A percentile compares a stretch with the other conserved stretches of the same genome.
Conservation (phyloP, 1,140 invertebrate genomes). For the Drosophila ficusphila region DNA sequence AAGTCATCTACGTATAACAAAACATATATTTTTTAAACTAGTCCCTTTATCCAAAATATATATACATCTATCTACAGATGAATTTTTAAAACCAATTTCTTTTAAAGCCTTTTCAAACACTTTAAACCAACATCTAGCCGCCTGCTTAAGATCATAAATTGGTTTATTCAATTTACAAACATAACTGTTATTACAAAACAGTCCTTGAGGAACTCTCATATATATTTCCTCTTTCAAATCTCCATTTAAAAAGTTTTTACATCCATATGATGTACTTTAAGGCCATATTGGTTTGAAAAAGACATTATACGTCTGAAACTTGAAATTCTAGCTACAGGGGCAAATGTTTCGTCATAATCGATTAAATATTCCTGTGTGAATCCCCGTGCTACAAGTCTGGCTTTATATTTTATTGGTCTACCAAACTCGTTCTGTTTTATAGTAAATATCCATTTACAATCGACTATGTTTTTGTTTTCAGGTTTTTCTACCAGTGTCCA, state of each 20-base stretch:
- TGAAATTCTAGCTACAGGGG: too few species aligned
- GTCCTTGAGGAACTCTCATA: too few species aligned
- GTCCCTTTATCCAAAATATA: not conserved
- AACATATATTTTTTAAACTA: not conserved
- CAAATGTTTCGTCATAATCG: too few species aligned
- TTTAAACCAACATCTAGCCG: too few species aligned
- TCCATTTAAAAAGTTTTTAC: not conserved
- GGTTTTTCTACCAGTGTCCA: slow-evolving; percentile 1
- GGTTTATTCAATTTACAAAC: not conserved
- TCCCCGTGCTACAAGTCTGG: not conserved
- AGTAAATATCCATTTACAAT: not conserved
- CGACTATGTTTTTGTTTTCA: not conserved
- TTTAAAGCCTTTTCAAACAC: not conserved
- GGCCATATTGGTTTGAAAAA: too few species aligned
- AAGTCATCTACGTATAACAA: slow-evolving; percentile 3
- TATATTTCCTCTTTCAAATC: not conserved
- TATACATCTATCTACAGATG: not conserved
- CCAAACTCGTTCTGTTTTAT: not conserved
- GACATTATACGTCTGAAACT: too few species aligned
- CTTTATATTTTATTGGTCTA: not conserved
- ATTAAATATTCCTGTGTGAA: not conserved
- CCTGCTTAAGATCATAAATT: not conserved
- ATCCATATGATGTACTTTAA: too few species aligned
- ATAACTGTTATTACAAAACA: not conserved
- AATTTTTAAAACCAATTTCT: not conserved